Percentiles rank a stretch among this genome's conserved stretches.
phyloP scores from a whole-genome alignment of 2,113 vertebrate species.

The Forbesichthys papilliferus region DNA sequence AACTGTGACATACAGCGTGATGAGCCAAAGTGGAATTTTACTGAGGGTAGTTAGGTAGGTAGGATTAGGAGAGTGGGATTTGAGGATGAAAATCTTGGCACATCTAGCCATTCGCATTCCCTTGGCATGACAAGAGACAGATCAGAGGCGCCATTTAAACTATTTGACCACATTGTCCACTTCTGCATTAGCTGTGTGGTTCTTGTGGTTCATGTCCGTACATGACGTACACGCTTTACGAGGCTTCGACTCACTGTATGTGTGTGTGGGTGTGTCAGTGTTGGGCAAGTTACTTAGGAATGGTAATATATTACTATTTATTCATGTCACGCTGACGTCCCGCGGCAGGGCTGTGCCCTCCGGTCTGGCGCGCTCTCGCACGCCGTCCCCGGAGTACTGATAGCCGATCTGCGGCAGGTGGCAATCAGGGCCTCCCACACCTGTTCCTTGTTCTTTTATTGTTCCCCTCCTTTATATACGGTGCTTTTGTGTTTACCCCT shows the following conservation, averaged over 20 bases:
- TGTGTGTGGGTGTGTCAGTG: neutral
- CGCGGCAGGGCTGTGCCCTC: too few relatives aligned
- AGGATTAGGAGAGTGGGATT: slow-evolving; percentile 13
- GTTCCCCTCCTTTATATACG: too few relatives aligned
- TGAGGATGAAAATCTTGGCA: slow-evolving; percentile 45
- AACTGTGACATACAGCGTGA: slow-evolving; percentile 44
- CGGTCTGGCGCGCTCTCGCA: too few relatives aligned
- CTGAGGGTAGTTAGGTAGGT: slow-evolving; percentile 10
- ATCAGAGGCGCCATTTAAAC: slow-evolving; percentile 61
- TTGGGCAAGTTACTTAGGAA: too few relatives aligned
- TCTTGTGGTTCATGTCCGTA: slow-evolving; percentile 32
- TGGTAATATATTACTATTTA: too few relatives aligned
- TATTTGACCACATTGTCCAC: slow-evolving; percentile 47
- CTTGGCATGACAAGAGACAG: slow-evolving; percentile 62
- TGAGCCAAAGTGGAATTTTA: slow-evolving; percentile 49
- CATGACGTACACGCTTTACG: neutral
- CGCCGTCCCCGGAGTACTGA: too few relatives aligned
- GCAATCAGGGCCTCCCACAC: too few relatives aligned
- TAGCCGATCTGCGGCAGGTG: too few relatives aligned
- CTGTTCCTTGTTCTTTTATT: too few relatives aligned
- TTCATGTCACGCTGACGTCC: too few relatives aligned
- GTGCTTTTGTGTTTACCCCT: too few relatives aligned
- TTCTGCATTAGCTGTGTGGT: slow-evolving; percentile 25
- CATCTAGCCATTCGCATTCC: slow-evolving; percentile 54
- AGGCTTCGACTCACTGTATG: too few relatives aligned